These are phyloP conservation scores for Dendropsophus ebraccatus DNA, from an alignment of 2,113 vertebrate genomes.

Conservation along the genomic window DNA sequence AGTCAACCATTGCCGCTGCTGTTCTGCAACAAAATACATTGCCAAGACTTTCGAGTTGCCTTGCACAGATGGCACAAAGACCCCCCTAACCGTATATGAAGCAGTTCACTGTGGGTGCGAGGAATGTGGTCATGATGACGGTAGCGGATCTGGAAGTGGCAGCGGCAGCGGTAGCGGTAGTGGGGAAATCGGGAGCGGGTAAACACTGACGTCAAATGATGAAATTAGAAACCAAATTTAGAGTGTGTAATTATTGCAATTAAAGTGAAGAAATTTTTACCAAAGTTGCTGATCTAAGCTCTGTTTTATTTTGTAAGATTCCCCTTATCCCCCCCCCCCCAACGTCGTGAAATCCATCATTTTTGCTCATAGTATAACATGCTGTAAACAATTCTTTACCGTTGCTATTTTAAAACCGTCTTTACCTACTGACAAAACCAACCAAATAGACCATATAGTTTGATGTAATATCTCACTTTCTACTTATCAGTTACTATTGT, in stretches of 20 bases:
- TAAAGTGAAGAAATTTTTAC: not conserved
- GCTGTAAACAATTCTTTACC: not conserved
- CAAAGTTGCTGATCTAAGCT: not conserved
- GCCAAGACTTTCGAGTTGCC: conserved; percentile 42
- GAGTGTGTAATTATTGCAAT: not conserved
- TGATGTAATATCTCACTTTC: not conserved
- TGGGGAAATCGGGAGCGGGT: not conserved
- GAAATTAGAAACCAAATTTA: not conserved
- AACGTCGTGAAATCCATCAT: not conserved
- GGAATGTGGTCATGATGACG: not conserved
- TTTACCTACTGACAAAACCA: not conserved
- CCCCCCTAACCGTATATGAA: not conserved
- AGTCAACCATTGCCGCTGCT: conserved; percentile 37
- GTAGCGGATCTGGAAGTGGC: not conserved
- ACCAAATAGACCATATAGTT: not conserved
- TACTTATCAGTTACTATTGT: not conserved
- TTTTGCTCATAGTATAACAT: not conserved
- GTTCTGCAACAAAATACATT: conserved; percentile 13
- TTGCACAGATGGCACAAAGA: conserved; percentile 16
- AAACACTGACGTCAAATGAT: not conserved
- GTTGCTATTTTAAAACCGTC: not conserved
- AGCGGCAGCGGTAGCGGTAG: conserved; percentile 2
- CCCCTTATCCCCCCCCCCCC: not conserved
- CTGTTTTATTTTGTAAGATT: not conserved
- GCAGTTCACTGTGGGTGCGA: conserved; percentile 1